Evolutionary conservation across 2,888 invertebrate genomes (phyloP).

Genomic region (Rhagophthalmus giganteus): DNA sequence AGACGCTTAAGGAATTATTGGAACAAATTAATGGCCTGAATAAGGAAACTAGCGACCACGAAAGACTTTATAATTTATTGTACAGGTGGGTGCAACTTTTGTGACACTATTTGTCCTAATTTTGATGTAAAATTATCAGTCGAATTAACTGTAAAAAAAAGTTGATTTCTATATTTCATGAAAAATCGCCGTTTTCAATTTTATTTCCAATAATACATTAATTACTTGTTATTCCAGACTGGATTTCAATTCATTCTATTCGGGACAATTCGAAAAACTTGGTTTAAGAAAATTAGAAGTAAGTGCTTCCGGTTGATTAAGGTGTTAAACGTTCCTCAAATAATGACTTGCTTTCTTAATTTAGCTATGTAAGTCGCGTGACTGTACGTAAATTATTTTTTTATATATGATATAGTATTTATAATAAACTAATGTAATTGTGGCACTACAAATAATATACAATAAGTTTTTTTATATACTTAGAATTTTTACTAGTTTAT

Average conservation of each 20-base stretch:
- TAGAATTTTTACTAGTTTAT: too few species aligned
- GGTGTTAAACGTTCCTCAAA: too few species aligned
- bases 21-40: conserved; percentile 78
- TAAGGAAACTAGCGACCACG: conserved; percentile 70
- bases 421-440: too few species aligned
- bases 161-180: not conserved
- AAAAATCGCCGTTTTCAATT: conserved; percentile 2
- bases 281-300: conserved; percentile 49
- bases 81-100: conserved; percentile 58
- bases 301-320: conserved; percentile 17
- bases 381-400: too few species aligned
- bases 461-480: too few species aligned
- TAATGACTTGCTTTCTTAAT: too few species aligned
- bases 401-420: too few species aligned
- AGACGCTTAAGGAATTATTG: conserved; percentile 72
- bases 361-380: too few species aligned
- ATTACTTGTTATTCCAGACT: conserved; percentile 49
- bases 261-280: conserved; percentile 67
- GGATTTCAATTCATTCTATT: conserved; percentile 87
- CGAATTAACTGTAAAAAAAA: conserved; percentile 49
- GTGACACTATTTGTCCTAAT: not conserved
- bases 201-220: not conserved
- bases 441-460: too few species aligned
- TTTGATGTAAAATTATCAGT: too few species aligned
- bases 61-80: conserved; percentile 78